Evolutionary conservation across 2,113 vertebrate genomes (phyloP).

Genomic region (Hippopotamus amphibius): DNA sequence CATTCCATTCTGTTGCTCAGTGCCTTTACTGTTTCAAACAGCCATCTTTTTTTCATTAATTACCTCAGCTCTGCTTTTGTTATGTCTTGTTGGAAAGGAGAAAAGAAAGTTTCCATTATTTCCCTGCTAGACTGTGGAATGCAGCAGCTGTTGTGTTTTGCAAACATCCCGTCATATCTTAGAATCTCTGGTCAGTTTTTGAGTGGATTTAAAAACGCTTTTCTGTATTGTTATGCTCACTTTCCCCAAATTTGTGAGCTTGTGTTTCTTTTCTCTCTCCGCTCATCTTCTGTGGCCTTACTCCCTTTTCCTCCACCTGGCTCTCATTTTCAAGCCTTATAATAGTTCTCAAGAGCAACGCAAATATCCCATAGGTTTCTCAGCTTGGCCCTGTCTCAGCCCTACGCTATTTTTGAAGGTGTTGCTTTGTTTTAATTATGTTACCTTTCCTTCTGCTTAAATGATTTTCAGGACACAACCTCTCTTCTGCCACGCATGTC

Average conservation of each 20-base stretch:
- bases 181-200: conserved; percentile 66
- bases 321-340: conserved; percentile 72
- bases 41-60: conserved; percentile 85
- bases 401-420: conserved; percentile 7
- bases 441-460: conserved; percentile 34
- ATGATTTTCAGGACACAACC: conserved; percentile 11
- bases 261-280: conserved; percentile 48
- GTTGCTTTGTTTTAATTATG: background rate
- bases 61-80: conserved; percentile 84
- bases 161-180: conserved; percentile 81
- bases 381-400: conserved; percentile 35
- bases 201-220: conserved; percentile 40
- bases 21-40: conserved; percentile 74
- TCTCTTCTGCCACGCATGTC: background rate
- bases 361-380: conserved; percentile 54
- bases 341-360: conserved; percentile 57
- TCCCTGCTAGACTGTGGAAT: conserved; percentile 62
- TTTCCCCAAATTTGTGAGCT: background rate
- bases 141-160: conserved; percentile 82
- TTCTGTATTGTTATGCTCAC: background rate
- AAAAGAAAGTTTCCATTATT: conserved; percentile 84
- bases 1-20: conserved; percentile 77
- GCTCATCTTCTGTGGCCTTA: background rate
- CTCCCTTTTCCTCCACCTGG: conserved; percentile 59
- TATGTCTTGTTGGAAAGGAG: conserved; percentile 83